These are phyloP conservation scores for Sebastolobus alascanus DNA, from an alignment of 2,797 vertebrate species.

Conservation along the genomic window DNA sequence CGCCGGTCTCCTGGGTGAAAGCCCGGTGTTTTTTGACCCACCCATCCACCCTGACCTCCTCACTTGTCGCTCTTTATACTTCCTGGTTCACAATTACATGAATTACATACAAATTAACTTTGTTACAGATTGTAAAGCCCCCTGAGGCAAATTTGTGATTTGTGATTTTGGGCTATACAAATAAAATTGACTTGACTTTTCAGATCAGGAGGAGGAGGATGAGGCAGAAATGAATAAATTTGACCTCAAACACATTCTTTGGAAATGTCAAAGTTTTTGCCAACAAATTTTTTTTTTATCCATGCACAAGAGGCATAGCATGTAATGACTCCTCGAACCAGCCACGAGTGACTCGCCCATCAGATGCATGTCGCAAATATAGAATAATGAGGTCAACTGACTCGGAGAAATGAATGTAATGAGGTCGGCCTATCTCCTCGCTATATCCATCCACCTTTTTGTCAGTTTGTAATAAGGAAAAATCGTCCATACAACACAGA, in stretches of 20 bases:
- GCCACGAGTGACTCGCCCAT: constrained; percentile 57
- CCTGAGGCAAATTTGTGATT: no score
- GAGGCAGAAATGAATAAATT: constrained; percentile 11
- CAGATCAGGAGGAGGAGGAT: background rate
- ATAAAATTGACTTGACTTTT: no score
- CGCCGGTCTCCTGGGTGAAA: no score
- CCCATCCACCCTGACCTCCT: no score
- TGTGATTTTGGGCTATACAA: no score
- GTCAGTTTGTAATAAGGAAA: constrained; percentile 56
- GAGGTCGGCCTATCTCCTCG: constrained; percentile 71
- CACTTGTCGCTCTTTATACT: no score
- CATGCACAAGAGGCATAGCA: background rate
- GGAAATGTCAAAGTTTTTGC: constrained; percentile 4
- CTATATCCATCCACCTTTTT: constrained; percentile 58
- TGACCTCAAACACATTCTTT: background rate
- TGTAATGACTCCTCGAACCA: constrained; percentile 49
- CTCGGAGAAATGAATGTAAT: constrained; percentile 73
- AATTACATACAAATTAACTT: no score
- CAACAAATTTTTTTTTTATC: background rate
- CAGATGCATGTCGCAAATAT: constrained; percentile 61
- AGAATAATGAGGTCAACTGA: constrained; percentile 75
- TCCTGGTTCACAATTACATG: no score
- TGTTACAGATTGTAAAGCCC: no score
- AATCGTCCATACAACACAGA: constrained; percentile 50
- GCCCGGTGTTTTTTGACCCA: no score